Conservation (phyloP, 2,888 invertebrate species). For the Dyspetes luteomarginatus region DNA sequence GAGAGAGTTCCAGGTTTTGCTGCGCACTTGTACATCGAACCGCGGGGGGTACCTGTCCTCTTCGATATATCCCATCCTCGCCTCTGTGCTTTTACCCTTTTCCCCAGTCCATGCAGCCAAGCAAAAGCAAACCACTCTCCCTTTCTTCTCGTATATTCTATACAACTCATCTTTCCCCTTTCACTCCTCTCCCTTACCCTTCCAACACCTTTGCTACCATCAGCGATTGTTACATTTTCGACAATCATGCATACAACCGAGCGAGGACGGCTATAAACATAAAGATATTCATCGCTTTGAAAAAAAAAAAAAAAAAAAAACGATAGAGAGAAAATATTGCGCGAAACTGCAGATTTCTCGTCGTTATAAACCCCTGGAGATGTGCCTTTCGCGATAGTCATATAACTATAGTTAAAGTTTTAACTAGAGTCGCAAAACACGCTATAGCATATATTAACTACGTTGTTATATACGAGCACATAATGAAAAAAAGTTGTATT, state of each 20-base stretch:
- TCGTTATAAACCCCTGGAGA: neutral
- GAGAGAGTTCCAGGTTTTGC: slow-evolving; percentile 55
- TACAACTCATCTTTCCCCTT: slow-evolving; percentile 15
- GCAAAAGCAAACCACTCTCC: slow-evolving; percentile 1
- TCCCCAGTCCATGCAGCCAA: slow-evolving; percentile 18
- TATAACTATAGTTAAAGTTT: slow-evolving; percentile 51
- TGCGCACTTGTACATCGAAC: slow-evolving; percentile 73
- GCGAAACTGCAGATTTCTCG: slow-evolving; percentile 19
- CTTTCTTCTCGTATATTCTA: slow-evolving; percentile 22
- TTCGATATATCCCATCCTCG: slow-evolving; percentile 59
- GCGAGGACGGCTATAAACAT: slow-evolving; percentile 52
- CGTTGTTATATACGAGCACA: slow-evolving; percentile 55
- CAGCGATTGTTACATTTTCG: slow-evolving; percentile 55
- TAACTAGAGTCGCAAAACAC: slow-evolving; percentile 43
- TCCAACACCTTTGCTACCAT: slow-evolving; percentile 16
- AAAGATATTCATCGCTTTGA: slow-evolving; percentile 52
- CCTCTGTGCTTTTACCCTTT: slow-evolving; percentile 50
- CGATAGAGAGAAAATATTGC: slow-evolving; percentile 3
- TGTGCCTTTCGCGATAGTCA: neutral
- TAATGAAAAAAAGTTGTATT: slow-evolving; percentile 57
- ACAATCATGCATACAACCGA: slow-evolving; percentile 38
- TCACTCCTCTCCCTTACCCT: neutral
- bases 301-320: slow-evolving; percentile 1
- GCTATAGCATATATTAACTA: slow-evolving; percentile 48
- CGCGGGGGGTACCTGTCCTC: slow-evolving; percentile 73